phyloP scores from a whole-genome alignment of 1,140 invertebrate species.

The Drosophila pruinosa region DNA sequence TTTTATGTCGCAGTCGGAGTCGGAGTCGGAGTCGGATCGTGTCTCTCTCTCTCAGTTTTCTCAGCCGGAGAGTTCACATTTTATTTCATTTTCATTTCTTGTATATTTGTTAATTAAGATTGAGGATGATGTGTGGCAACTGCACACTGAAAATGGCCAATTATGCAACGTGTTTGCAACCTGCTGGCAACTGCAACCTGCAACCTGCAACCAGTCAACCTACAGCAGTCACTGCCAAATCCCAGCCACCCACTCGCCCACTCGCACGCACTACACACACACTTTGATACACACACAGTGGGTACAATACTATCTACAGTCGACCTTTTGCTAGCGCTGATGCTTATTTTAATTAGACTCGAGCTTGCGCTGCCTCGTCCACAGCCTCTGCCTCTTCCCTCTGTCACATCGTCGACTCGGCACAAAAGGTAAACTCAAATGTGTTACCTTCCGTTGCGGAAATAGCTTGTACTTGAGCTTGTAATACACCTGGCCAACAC shows the following conservation, averaged over 20 bases:
- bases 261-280: neutral
- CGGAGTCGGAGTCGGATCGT: neutral
- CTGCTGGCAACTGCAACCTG: constrained; percentile 49
- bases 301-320: constrained; percentile 17
- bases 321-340: constrained; percentile 33
- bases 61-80: neutral
- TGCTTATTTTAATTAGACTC: constrained; percentile 56
- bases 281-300: neutral
- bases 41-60: constrained; percentile 22
- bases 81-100: constrained; percentile 63
- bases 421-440: constrained; percentile 56
- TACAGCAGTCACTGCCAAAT: constrained; percentile 12
- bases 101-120: constrained; percentile 81
- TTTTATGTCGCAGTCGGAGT: constrained; percentile 66
- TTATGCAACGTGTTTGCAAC: constrained; percentile 72
- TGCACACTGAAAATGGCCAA: constrained; percentile 78
- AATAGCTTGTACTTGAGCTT: constrained; percentile 73
- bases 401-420: neutral
- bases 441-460: constrained; percentile 65
- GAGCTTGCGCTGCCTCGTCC: constrained; percentile 1
- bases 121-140: constrained; percentile 76
- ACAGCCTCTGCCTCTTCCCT: constrained; percentile 1
- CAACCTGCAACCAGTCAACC: constrained; percentile 13
- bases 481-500: constrained; percentile 25
- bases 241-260: neutral